phyloP scores from a whole-genome alignment of 2,797 vertebrate genomes.

The Manis javanica region DNA sequence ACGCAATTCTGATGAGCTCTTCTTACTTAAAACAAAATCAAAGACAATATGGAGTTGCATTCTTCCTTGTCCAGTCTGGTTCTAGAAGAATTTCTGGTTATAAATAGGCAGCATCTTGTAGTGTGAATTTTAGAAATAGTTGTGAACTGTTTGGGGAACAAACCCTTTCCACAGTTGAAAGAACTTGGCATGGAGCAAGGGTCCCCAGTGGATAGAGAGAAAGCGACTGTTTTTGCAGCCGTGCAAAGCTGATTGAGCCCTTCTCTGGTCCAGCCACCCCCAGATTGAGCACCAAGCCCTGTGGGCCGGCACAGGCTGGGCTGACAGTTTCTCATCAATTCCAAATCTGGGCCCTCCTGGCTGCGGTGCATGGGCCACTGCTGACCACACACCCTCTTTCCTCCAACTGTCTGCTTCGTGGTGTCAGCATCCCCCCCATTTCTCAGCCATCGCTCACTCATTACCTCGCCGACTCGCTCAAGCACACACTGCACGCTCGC shows the following conservation, averaged over 20 bases:
- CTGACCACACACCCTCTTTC: not conserved
- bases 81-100: slow-evolving; percentile 64
- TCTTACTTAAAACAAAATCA: slow-evolving; percentile 77
- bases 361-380: not conserved
- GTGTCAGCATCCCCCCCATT: rapidly evolving
- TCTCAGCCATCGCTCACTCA: not conserved
- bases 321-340: not conserved
- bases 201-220: not conserved
- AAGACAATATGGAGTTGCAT: slow-evolving; percentile 70
- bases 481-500: rapidly evolving
- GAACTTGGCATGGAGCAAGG: slow-evolving; percentile 44
- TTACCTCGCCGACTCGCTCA: rapidly evolving
- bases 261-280: not conserved
- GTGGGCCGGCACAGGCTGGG: not conserved
- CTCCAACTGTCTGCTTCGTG: not conserved
- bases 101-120: slow-evolving; percentile 75
- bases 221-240: not conserved
- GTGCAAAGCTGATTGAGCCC: not conserved
- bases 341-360: not conserved
- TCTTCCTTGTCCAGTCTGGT: slow-evolving; percentile 70
- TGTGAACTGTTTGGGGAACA: slow-evolving; percentile 61
- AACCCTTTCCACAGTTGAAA: slow-evolving; percentile 54
- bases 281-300: not conserved
- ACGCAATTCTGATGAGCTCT: slow-evolving; percentile 76
- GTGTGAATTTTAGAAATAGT: slow-evolving; percentile 66